phyloP scores from a whole-genome alignment of 1,140 invertebrate genomes.

The Brachionus rubens region DNA sequence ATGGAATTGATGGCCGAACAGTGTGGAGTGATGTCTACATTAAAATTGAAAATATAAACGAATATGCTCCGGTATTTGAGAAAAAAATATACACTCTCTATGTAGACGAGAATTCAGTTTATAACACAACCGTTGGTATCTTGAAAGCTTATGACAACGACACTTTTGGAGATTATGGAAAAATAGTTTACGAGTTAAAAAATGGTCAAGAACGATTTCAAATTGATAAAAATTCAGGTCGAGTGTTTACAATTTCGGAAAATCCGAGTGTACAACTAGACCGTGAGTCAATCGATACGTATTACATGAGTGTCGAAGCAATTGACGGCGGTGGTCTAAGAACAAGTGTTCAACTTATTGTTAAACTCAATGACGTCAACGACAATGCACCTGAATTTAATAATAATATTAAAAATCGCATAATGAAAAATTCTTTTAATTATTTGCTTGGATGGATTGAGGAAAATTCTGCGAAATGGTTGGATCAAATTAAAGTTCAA shows the following conservation, averaged over 20 bases:
- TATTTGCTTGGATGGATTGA: conserved; percentile 9
- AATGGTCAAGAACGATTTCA: conserved; percentile 63
- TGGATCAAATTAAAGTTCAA: conserved; percentile 29
- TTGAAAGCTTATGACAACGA: conserved; percentile 12
- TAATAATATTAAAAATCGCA: conserved; percentile 6
- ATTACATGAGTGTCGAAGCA: conserved; percentile 86
- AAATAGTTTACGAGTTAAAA: conserved; percentile 57
- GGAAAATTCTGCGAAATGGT: conserved; percentile 24
- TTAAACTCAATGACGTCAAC: conserved; percentile 78
- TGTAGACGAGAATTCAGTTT: conserved; percentile 28
- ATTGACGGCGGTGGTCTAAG: conserved; percentile 81
- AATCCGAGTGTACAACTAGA: conserved; percentile 70
- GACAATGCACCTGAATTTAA: conserved; percentile 50
- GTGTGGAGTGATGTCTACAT: not conserved
- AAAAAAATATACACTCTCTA: conserved; percentile 49
- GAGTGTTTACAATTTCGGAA: conserved; percentile 71
- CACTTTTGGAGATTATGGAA: not conserved
- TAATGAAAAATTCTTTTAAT: conserved; percentile 6
- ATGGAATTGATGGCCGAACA: conserved; percentile 25
- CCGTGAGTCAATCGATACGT: conserved; percentile 76
- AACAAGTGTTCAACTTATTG: conserved; percentile 78
- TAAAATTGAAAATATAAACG: conserved; percentile 11
- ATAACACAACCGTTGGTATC: conserved; percentile 8
- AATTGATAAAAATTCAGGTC: conserved; percentile 75
- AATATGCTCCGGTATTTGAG: conserved; percentile 43